Evolutionary conservation across 2,888 invertebrate species (phyloP).

Genomic region (Drosophila rubida): DNA sequence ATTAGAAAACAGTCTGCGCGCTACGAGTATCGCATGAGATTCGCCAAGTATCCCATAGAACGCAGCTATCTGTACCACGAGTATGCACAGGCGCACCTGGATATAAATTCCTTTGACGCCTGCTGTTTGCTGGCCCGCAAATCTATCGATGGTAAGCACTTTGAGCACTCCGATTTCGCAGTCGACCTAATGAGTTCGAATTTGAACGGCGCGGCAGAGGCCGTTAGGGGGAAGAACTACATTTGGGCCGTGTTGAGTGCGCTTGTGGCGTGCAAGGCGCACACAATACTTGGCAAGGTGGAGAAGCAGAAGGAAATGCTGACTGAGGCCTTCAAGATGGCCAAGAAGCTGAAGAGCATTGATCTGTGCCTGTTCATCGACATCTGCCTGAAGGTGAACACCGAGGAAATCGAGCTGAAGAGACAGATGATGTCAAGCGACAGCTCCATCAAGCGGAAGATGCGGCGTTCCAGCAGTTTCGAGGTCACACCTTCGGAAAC

Average conservation of each 20-base stretch:
- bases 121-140: slow-evolving; percentile 76
- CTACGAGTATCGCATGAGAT: slow-evolving; percentile 76
- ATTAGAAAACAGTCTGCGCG: slow-evolving; percentile 63
- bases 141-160: slow-evolving; percentile 67
- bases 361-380: slow-evolving; percentile 70
- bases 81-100: slow-evolving; percentile 72
- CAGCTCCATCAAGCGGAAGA: background rate
- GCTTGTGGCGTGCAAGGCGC: slow-evolving; percentile 75
- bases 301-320: slow-evolving; percentile 76
- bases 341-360: slow-evolving; percentile 61
- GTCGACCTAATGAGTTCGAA: background rate
- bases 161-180: background rate
- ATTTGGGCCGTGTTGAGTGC: slow-evolving; percentile 78
- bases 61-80: slow-evolving; percentile 79
- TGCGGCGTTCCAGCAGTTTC: background rate
- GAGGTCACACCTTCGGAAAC: slow-evolving; percentile 1
- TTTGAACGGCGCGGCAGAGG: slow-evolving; percentile 72
- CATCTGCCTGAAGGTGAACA: slow-evolving; percentile 66
- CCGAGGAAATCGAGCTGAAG: slow-evolving; percentile 69
- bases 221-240: slow-evolving; percentile 63
- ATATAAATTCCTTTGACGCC: slow-evolving; percentile 71
- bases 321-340: slow-evolving; percentile 57
- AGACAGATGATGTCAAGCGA: slow-evolving; percentile 36
- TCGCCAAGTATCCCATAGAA: slow-evolving; percentile 77
- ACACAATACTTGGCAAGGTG: slow-evolving; percentile 78